These are phyloP conservation scores for Cryptocephalus moraei DNA, from an alignment of 2,888 invertebrate species.

Conservation along the genomic window DNA sequence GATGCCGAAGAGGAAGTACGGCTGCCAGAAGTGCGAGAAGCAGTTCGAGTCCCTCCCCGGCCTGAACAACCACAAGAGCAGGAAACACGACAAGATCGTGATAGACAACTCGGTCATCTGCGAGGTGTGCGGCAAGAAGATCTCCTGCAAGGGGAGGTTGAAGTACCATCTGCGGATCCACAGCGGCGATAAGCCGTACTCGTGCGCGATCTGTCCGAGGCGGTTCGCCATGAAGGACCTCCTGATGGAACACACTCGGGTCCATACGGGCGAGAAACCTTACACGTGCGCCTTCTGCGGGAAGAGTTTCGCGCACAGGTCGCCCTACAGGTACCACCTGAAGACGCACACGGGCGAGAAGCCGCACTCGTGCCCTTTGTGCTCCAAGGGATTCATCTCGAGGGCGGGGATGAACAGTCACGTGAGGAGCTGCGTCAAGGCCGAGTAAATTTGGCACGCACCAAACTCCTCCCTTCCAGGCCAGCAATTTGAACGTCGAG, in stretches of 20 bases:
- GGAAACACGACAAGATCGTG: conserved; percentile 24
- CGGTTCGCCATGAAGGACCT: conserved; percentile 40
- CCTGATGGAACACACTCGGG: conserved; percentile 28
- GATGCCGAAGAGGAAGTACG: conserved; percentile 29
- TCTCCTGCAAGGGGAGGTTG: conserved; percentile 31
- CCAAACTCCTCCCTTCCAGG: no score
- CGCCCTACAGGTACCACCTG: conserved; percentile 49
- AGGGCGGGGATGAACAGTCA: conserved; percentile 32
- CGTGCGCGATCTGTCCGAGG: conserved; percentile 36
- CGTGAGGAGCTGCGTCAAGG: conserved; percentile 23
- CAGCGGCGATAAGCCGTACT: conserved; percentile 40
- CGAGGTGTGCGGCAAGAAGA: conserved; percentile 32
- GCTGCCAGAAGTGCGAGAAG: conserved; percentile 33
- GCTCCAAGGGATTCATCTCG: conserved; percentile 30
- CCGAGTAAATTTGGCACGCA: no score
- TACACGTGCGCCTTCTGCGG: conserved; percentile 28
- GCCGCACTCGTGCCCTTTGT: conserved; percentile 41
- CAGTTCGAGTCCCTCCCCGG: conserved; percentile 30
- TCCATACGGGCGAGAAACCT: conserved; percentile 33
- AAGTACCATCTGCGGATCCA: conserved; percentile 32
- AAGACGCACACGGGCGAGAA: conserved; percentile 51
- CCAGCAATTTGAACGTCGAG: no score
- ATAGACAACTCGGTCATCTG: conserved; percentile 40
- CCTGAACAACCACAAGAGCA: conserved; percentile 25
- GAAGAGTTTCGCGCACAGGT: conserved; percentile 45